These are phyloP conservation scores for Pangasianodon gigas DNA, from an alignment of 2,113 vertebrate genomes.

Conservation along the genomic window DNA sequence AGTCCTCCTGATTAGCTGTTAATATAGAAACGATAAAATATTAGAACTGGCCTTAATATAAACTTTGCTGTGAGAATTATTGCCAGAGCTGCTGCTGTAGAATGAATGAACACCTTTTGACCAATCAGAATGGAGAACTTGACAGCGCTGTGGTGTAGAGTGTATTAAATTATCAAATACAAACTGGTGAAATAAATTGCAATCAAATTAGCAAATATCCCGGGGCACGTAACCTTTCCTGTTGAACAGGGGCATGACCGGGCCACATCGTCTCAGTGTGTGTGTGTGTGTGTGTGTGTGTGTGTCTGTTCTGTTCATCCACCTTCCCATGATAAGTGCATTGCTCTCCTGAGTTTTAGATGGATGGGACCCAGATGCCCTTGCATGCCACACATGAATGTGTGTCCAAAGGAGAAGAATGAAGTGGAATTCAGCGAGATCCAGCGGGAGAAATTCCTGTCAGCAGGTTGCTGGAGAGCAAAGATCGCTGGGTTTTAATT, in stretches of 20 bases:
- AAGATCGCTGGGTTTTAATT: slow-evolving; percentile 1
- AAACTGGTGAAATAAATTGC: slow-evolving; percentile 16
- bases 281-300: slow-evolving; percentile 18
- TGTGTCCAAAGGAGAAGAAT: slow-evolving; percentile 39
- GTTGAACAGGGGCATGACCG: neutral
- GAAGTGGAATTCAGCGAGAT: slow-evolving; percentile 15
- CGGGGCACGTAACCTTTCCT: neutral
- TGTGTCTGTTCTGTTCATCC: slow-evolving; percentile 4
- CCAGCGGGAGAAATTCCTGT: slow-evolving; percentile 35
- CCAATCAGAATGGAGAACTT: neutral
- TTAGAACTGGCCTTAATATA: neutral
- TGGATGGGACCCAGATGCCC: slow-evolving; percentile 44
- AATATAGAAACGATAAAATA: neutral
- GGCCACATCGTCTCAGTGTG: neutral
- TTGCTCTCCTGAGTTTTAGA: slow-evolving; percentile 16
- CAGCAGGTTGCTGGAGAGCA: slow-evolving; percentile 40
- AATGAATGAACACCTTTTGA: neutral
- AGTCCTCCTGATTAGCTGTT: neutral
- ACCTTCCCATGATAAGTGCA: neutral
- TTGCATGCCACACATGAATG: slow-evolving; percentile 33
- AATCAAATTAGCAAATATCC: slow-evolving; percentile 10
- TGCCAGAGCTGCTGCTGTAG: neutral
- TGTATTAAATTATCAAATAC: neutral
- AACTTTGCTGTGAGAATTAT: neutral
- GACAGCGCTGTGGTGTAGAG: neutral